These are phyloP conservation scores for Elgonia sp. DNA, from an alignment of 2,888 invertebrate genomes.

Conservation along the genomic window DNA sequence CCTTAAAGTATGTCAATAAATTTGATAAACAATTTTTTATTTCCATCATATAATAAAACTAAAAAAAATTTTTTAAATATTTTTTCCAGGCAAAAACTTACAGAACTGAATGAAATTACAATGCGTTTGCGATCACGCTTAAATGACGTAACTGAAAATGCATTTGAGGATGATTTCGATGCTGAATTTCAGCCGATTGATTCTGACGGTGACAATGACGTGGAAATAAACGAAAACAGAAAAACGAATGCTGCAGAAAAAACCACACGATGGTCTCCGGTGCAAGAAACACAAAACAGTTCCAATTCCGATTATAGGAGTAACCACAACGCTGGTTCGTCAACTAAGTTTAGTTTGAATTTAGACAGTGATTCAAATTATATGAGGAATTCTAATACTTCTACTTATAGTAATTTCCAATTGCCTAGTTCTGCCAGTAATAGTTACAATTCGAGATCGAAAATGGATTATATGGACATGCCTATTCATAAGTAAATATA, in stretches of 20 bases:
- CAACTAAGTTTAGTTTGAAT: conserved; percentile 36
- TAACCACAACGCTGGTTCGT: conserved; percentile 20
- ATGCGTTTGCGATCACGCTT: conserved; percentile 88
- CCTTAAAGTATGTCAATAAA: conserved; percentile 83
- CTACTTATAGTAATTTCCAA: conserved; percentile 47
- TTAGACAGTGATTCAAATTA: conserved; percentile 48
- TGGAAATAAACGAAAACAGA: conserved; percentile 74
- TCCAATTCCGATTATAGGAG: conserved; percentile 26
- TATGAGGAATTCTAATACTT: conserved; percentile 55
- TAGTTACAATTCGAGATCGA: conserved; percentile 28
- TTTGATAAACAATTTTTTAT: too few species aligned
- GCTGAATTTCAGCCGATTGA: conserved; percentile 87
- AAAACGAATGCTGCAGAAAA: conserved; percentile 72
- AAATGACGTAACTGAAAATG: conserved; percentile 88
- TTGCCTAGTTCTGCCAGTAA: conserved; percentile 31
- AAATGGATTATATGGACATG: conserved; percentile 35
- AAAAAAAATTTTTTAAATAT: too few species aligned
- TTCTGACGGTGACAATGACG: conserved; percentile 78
- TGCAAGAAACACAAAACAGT: conserved; percentile 30
- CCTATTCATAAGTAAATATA: conserved; percentile 43
- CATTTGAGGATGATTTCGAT: conserved; percentile 88
- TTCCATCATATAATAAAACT: too few species aligned
- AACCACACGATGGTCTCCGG: conserved; percentile 64
- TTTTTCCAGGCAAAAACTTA: conserved; percentile 88
- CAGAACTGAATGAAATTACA: conserved; percentile 90